phyloP scores from a whole-genome alignment of 2,113 vertebrate genomes.

The Athene cunicularia region DNA sequence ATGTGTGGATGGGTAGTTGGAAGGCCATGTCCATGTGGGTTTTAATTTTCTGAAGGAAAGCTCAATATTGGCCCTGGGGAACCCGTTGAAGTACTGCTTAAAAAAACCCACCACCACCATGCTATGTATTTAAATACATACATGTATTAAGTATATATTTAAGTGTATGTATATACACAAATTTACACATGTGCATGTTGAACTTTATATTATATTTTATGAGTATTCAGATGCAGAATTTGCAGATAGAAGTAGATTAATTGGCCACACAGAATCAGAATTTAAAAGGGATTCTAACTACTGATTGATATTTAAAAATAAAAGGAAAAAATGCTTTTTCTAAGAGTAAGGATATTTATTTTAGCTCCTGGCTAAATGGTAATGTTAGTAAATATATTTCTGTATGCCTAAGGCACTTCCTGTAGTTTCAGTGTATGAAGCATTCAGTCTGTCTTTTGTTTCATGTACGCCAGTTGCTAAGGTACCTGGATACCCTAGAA shows the following conservation, averaged over 20 bases:
- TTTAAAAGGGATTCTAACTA: not conserved
- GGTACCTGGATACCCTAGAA: not conserved
- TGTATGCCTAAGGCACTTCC: not conserved
- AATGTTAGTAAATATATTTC: not conserved
- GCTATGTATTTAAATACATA: not conserved
- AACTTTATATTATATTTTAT: not conserved
- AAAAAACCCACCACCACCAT: fast-evolving
- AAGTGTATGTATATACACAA: not conserved
- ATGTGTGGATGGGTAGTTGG: not conserved
- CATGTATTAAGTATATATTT: not conserved
- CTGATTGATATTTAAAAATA: not conserved
- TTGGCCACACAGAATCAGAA: not conserved
- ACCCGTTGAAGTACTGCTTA: not conserved
- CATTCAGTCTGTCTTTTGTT: not conserved
- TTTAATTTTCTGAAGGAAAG: not conserved
- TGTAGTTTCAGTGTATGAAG: not conserved
- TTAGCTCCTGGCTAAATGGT: not conserved
- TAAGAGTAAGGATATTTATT: not conserved
- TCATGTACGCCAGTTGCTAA: not conserved
- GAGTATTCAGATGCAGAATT: not conserved
- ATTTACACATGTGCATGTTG: not conserved
- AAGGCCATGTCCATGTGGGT: not conserved
- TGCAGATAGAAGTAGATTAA: not conserved
- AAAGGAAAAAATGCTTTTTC: not conserved
- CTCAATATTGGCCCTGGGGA: not conserved